Evolutionary conservation across 2,888 invertebrate species (phyloP).

Genomic region (Clunio marinus): DNA sequence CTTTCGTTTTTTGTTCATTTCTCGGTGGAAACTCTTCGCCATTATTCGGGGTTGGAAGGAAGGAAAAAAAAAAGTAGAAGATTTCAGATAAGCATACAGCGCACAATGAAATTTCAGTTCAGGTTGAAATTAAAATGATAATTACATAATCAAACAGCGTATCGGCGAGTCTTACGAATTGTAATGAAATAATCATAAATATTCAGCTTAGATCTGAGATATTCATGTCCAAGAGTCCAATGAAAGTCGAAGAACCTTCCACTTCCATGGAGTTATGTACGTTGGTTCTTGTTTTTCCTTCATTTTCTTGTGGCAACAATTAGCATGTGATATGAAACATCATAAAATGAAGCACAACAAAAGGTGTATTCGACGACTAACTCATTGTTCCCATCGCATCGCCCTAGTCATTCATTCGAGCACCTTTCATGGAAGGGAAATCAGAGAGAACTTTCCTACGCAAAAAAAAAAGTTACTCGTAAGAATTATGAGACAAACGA

Average conservation of each 20-base stretch:
- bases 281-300: no score
- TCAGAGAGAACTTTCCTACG: slow-evolving; percentile 22
- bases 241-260: background rate
- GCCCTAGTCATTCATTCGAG: background rate
- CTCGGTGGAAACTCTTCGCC: background rate
- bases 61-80: background rate
- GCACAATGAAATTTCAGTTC: slow-evolving; percentile 10
- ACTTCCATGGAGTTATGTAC: no score
- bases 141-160: slow-evolving; percentile 35
- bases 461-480: background rate
- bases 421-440: background rate
- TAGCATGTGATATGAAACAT: no score
- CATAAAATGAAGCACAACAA: no score
- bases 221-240: background rate
- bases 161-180: slow-evolving; percentile 11
- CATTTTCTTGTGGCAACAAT: no score
- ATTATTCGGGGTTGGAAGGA: slow-evolving; percentile 16
- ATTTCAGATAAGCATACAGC: slow-evolving; percentile 11
- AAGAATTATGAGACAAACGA: background rate
- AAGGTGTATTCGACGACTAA: no score
- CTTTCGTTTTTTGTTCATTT: background rate
- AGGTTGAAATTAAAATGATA: slow-evolving; percentile 27
- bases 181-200: slow-evolving; percentile 16
- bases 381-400: no score
- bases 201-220: slow-evolving; percentile 24